phyloP scores from a whole-genome alignment of 2,888 invertebrate species.

The Bibio marci region DNA sequence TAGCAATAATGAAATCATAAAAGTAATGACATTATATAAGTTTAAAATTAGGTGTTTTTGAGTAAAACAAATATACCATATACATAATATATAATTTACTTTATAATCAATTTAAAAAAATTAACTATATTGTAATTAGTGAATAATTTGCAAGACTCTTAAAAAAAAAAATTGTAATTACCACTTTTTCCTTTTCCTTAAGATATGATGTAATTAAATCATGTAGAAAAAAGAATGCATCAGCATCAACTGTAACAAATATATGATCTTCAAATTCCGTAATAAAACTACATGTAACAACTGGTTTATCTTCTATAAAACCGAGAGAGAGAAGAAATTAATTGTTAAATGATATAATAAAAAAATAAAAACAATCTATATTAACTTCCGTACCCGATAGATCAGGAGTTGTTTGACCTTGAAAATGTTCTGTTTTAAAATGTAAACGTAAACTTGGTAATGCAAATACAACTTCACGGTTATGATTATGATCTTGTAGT shows the following conservation, averaged over 20 bases:
- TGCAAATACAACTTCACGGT: constrained; percentile 91
- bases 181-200: constrained; percentile 77
- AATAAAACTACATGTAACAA: constrained; percentile 91
- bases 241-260: constrained; percentile 94
- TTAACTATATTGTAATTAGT: neutral
- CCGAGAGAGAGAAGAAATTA: too few species aligned
- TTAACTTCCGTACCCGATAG: constrained; percentile 32
- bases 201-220: constrained; percentile 93
- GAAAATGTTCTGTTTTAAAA: constrained; percentile 81
- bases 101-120: neutral
- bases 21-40: too few species aligned
- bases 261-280: constrained; percentile 98
- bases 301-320: constrained; percentile 55
- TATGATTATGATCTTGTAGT: constrained; percentile 62
- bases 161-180: constrained; percentile 28
- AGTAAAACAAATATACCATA: too few species aligned
- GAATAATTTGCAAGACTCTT: too few species aligned
- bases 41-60: too few species aligned
- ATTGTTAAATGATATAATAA: constrained; percentile 1
- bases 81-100: constrained; percentile 2
- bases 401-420: constrained; percentile 55
- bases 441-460: constrained; percentile 84
- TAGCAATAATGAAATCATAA: too few species aligned
- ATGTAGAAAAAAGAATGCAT: constrained; percentile 94
- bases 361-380: constrained; percentile 1